phyloP scores from a whole-genome alignment of 2,888 invertebrate species.

The Rhabditoides inermis region DNA sequence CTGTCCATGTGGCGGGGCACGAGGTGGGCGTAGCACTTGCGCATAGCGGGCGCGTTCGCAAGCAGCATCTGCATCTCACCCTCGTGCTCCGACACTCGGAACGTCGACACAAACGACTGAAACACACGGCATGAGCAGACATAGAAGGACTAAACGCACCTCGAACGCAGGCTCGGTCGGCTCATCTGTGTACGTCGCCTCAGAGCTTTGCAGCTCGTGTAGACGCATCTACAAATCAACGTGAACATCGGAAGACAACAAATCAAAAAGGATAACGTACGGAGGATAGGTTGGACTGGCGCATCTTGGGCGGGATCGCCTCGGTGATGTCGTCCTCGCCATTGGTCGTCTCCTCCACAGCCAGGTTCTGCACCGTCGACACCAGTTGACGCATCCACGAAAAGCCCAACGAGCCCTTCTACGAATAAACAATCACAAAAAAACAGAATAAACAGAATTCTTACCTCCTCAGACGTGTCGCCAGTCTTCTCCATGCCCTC shows the following conservation, averaged over 20 bases:
- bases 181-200: neutral
- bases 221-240: neutral
- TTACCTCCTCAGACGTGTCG: neutral
- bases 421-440: neutral
- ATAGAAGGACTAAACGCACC: neutral
- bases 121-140: too few relatives aligned
- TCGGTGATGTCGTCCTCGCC: constrained; percentile 45
- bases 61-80: constrained; percentile 61
- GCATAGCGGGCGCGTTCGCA: constrained; percentile 61
- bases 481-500: constrained; percentile 7
- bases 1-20: constrained; percentile 63
- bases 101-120: too few relatives aligned
- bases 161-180: neutral
- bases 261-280: constrained; percentile 8
- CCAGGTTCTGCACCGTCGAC: constrained; percentile 28
- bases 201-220: neutral
- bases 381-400: constrained; percentile 38
- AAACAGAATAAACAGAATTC: neutral
- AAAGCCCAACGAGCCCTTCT: constrained; percentile 18
- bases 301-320: constrained; percentile 21
- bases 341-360: constrained; percentile 43
- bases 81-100: constrained; percentile 40
- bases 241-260: too few relatives aligned
- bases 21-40: constrained; percentile 63
- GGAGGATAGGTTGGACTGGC: constrained; percentile 31